phyloP scores from a whole-genome alignment of 1,140 invertebrate genomes.

The Adelges cooleyi region DNA sequence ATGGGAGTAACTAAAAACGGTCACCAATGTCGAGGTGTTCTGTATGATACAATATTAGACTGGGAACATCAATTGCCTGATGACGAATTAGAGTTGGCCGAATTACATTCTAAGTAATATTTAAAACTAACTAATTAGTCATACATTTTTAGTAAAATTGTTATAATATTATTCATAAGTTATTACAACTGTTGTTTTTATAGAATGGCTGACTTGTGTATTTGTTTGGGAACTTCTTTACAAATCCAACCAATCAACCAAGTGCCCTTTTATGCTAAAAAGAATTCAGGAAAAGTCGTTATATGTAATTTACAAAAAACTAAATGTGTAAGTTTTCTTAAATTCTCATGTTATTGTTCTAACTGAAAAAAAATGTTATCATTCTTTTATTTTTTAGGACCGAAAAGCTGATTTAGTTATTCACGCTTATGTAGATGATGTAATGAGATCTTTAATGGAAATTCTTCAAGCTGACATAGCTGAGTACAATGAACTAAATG shows the following conservation, averaged over 20 bases:
- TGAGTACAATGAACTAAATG: slow-evolving; percentile 50
- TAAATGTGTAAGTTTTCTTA: slow-evolving; percentile 68
- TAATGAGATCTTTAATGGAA: slow-evolving; percentile 65
- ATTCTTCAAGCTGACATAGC: slow-evolving; percentile 58
- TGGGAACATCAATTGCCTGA: slow-evolving; percentile 94
- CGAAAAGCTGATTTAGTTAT: slow-evolving; percentile 84
- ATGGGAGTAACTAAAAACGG: slow-evolving; percentile 46
- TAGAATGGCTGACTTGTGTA: slow-evolving; percentile 48
- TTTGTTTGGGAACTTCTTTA: slow-evolving; percentile 86
- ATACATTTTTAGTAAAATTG: background rate
- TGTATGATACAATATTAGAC: slow-evolving; percentile 91
- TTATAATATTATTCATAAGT: background rate
- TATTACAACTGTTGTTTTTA: slow-evolving; percentile 29
- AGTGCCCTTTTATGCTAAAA: slow-evolving; percentile 77
- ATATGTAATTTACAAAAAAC: slow-evolving; percentile 95
- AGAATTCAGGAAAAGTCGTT: slow-evolving; percentile 62
- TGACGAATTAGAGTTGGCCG: slow-evolving; percentile 72
- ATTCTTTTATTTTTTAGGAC: slow-evolving; percentile 50
- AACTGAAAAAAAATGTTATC: background rate
- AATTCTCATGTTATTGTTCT: background rate
- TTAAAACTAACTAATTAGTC: slow-evolving; percentile 35
- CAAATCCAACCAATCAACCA: slow-evolving; percentile 97
- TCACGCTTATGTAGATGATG: slow-evolving; percentile 76
- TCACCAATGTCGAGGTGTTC: slow-evolving; percentile 67
- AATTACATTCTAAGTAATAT: slow-evolving; percentile 72